phyloP scores from a whole-genome alignment of 2,888 invertebrate genomes.

The Cosmia trapezina region DNA sequence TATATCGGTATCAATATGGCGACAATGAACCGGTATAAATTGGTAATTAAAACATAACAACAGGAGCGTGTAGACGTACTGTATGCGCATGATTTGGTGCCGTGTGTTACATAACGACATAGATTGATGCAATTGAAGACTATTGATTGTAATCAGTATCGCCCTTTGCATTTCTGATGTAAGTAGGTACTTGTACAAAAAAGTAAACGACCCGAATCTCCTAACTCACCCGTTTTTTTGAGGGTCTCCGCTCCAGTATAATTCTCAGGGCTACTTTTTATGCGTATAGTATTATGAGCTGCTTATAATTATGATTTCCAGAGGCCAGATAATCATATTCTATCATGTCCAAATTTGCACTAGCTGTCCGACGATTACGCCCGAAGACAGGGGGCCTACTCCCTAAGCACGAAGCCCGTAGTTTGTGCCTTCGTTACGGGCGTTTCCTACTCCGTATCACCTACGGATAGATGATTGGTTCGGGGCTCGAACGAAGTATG shows the following conservation, averaged over 20 bases:
- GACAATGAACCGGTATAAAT: conserved; percentile 40
- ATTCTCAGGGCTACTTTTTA: background rate
- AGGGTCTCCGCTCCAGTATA: background rate
- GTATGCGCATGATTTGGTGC: conserved; percentile 26
- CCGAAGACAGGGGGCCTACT: no score
- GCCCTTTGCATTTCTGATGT: conserved; percentile 10
- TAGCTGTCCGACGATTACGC: background rate
- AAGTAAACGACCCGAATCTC: background rate
- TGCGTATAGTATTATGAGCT: no score
- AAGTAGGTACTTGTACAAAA: background rate
- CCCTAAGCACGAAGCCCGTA: no score
- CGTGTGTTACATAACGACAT: conserved; percentile 25
- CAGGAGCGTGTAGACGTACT: conserved; percentile 11
- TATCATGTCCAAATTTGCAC: background rate
- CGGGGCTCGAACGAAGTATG: no score
- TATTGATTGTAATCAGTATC: conserved; percentile 25
- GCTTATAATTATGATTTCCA: background rate
- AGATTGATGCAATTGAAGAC: conserved; percentile 48
- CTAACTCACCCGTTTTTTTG: background rate
- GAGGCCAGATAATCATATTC: background rate
- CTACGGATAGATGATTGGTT: no score
- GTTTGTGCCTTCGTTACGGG: no score
- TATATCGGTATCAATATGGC: conserved; percentile 36
- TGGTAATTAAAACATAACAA: conserved; percentile 46
- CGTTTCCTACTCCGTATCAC: no score